Percentiles rank a stretch among this genome's conserved stretches.
Conservation (phyloP, 2,888 invertebrate genomes). For the Patella depressa region DNA sequence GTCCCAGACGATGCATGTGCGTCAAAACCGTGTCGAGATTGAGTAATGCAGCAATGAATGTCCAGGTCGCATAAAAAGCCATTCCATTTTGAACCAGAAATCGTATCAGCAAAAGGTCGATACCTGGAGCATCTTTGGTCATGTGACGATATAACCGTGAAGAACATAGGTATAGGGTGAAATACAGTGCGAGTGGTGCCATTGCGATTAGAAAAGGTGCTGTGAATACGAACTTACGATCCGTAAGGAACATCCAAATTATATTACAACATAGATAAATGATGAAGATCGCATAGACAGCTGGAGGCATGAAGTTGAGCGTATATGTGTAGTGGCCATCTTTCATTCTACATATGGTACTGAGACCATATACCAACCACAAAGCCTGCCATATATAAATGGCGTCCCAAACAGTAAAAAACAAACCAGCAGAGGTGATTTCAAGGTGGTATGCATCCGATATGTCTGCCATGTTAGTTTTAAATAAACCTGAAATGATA, state of each 20-base stretch:
- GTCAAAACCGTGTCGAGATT: conserved; percentile 59
- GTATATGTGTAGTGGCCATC: not conserved
- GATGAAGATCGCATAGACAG: not conserved
- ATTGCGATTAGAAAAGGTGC: conserved; percentile 44
- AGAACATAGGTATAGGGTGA: conserved; percentile 51
- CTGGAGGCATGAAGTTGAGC: not conserved
- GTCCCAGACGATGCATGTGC: conserved; percentile 35
- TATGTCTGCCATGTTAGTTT: not conserved
- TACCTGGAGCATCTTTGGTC: conserved; percentile 35
- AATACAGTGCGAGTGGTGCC: conserved; percentile 48
- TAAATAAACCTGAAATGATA: not conserved
- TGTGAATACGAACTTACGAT: conserved; percentile 47
- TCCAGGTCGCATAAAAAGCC: conserved; percentile 64
- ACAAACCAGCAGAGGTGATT: not conserved
- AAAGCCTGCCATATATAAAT: not conserved
- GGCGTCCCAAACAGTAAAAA: not conserved
- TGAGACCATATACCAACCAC: not conserved
- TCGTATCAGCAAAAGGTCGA: conserved; percentile 61
- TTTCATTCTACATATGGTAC: not conserved
- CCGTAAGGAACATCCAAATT: conserved; percentile 63
- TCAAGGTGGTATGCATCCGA: not conserved
- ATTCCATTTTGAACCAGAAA: conserved; percentile 65
- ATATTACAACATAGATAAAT: conserved; percentile 38
- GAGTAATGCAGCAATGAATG: conserved; percentile 58
- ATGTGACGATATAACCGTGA: conserved; percentile 51